Evolutionary conservation across 1,140 invertebrate genomes (phyloP).

Genomic region (Trichomalopsis sarcophagae): DNA sequence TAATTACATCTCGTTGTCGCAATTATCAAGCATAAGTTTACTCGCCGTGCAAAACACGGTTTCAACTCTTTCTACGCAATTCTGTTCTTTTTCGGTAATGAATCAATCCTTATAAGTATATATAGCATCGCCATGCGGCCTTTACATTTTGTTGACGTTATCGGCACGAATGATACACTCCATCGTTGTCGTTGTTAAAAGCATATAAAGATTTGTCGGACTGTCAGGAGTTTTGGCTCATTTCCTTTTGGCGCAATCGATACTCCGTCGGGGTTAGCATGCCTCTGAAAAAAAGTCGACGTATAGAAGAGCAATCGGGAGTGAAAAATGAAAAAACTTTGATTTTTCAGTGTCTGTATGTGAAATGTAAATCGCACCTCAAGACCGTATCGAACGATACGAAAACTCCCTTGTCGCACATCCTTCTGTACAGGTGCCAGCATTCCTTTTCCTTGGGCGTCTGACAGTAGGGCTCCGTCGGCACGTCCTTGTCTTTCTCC

Average conservation of each 20-base stretch:
- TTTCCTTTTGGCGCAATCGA: conserved; percentile 76
- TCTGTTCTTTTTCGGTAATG: background rate
- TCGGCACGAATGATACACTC: background rate
- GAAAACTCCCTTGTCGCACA: conserved; percentile 82
- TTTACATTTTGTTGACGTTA: background rate
- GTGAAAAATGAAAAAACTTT: background rate
- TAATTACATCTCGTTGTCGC: background rate
- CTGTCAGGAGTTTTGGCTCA: conserved; percentile 60
- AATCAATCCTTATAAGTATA: too few species aligned
- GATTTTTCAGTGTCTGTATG: too few species aligned
- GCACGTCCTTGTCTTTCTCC: conserved; percentile 43
- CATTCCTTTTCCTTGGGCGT: conserved; percentile 80
- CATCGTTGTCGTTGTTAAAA: conserved; percentile 14
- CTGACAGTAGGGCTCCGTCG: conserved; percentile 65
- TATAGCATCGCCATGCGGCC: background rate
- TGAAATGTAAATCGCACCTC: conserved; percentile 64
- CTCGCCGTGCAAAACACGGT: background rate
- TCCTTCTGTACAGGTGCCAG: conserved; percentile 81
- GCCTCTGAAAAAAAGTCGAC: conserved; percentile 71
- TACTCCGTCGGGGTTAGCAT: conserved; percentile 84
- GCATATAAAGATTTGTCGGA: conserved; percentile 30
- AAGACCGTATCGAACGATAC: conserved; percentile 82
- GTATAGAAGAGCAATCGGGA: background rate
- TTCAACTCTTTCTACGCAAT: background rate
- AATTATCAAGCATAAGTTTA: background rate